A percentile compares a stretch with the other conserved stretches of the same genome.
Conservation (phyloP, 2,797 vertebrate species). For the Enteromius trimaculatus region DNA sequence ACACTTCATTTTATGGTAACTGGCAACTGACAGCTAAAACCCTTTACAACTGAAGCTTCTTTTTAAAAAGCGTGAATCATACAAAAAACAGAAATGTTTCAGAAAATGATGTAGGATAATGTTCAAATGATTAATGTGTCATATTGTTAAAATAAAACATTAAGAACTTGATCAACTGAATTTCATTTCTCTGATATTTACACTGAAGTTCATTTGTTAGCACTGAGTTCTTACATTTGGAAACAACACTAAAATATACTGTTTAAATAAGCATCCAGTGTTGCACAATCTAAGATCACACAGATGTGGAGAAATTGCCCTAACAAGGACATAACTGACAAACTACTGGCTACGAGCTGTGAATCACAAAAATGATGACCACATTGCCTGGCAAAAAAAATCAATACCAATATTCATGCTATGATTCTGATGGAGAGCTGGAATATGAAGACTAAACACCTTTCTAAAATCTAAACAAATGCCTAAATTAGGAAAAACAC, state of each 20-base stretch:
- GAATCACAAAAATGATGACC: neutral
- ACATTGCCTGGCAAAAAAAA: conserved; percentile 10
- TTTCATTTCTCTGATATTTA: neutral
- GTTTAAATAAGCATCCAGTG: neutral
- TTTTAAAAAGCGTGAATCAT: neutral
- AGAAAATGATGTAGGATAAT: neutral
- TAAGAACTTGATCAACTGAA: neutral
- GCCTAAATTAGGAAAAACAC: conserved; percentile 16
- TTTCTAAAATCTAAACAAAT: neutral
- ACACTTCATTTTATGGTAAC: conserved; percentile 59
- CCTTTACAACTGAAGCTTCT: neutral
- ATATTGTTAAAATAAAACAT: neutral
- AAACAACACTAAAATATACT: neutral
- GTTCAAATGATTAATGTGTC: neutral
- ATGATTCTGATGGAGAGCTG: conserved; percentile 3
- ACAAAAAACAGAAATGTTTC: neutral
- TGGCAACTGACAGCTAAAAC: neutral
- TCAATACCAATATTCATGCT: neutral
- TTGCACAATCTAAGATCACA: neutral
- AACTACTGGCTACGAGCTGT: conserved; percentile 21
- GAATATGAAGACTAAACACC: conserved; percentile 10
- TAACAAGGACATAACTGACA: conserved; percentile 43
- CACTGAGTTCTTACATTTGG: neutral
- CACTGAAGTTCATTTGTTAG: neutral
- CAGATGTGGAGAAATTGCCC: conserved; percentile 15